A percentile compares a stretch with the other conserved stretches of the same genome.
These are phyloP conservation scores for Mylabris phalerata DNA, from an alignment of 1,140 invertebrate species.

Conservation along the genomic window DNA sequence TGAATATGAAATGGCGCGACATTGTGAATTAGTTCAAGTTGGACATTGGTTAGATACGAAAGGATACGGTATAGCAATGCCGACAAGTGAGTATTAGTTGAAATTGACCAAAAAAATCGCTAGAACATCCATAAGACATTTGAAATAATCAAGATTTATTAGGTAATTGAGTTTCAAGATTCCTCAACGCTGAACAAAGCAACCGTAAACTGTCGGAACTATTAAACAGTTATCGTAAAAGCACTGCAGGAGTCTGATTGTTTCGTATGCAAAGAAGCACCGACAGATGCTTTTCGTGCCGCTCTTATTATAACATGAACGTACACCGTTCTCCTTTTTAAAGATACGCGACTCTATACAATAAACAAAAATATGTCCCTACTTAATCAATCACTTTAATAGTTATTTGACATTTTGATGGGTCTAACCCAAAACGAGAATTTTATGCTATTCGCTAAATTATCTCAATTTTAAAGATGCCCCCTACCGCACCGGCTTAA, in stretches of 20 bases:
- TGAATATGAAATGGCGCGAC: slow-evolving; percentile 67
- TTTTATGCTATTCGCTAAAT: not conserved
- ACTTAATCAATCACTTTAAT: slow-evolving; percentile 14
- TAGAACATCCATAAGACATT: no score
- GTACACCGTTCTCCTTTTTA: no score
- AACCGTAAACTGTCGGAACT: slow-evolving; percentile 27
- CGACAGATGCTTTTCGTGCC: slow-evolving; percentile 24
- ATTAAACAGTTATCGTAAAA: slow-evolving; percentile 27
- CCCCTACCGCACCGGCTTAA: slow-evolving; percentile 59
- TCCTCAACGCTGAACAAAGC: slow-evolving; percentile 18
- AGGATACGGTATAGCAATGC: slow-evolving; percentile 74
- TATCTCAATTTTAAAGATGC: slow-evolving; percentile 50
- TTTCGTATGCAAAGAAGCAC: slow-evolving; percentile 33
- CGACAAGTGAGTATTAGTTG: slow-evolving; percentile 53
- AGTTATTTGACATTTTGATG: slow-evolving; percentile 10
- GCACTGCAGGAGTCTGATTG: slow-evolving; percentile 29
- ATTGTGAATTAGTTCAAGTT: slow-evolving; percentile 72
- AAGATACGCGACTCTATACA: slow-evolving; percentile 5
- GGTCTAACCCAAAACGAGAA: not conserved
- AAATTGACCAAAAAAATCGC: not conserved
- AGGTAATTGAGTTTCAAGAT: slow-evolving; percentile 19
- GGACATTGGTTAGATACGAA: slow-evolving; percentile 71
- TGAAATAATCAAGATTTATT: slow-evolving; percentile 14
- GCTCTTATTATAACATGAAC: slow-evolving; percentile 5
- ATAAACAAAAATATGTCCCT: slow-evolving; percentile 16